A percentile compares a stretch with the other conserved stretches of the same genome.
These are phyloP conservation scores for Solenopsis invicta DNA, from an alignment of 1,140 invertebrate species.

Conservation along the genomic window DNA sequence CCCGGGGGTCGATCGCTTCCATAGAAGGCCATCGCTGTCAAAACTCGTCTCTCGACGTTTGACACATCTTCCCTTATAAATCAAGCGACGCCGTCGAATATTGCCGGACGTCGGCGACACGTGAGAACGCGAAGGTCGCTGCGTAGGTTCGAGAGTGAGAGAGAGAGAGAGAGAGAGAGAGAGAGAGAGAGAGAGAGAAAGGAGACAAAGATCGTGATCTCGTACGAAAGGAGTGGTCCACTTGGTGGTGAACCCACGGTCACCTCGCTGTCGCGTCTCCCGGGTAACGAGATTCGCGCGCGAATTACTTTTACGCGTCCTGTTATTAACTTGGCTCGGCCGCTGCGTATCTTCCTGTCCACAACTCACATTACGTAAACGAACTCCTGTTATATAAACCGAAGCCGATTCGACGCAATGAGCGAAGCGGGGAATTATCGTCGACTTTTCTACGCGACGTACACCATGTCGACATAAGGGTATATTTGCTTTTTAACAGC, in stretches of 20 bases:
- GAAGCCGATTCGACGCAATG: conserved; percentile 20
- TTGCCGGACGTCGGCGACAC: neutral
- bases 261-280: neutral
- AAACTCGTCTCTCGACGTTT: conserved; percentile 46
- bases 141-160: neutral
- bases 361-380: conserved; percentile 48
- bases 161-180: no score
- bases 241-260: conserved; percentile 8
- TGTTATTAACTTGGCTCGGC: conserved; percentile 15
- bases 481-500: neutral
- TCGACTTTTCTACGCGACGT: neutral
- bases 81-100: conserved; percentile 6
- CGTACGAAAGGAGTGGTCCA: conserved; percentile 14
- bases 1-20: conserved; percentile 5
- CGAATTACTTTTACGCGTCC: conserved; percentile 42
- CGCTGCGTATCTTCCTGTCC: conserved; percentile 25
- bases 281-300: neutral
- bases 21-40: conserved; percentile 42
- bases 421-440: conserved; percentile 4
- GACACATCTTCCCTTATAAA: conserved; percentile 58
- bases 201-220: conserved; percentile 12
- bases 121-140: conserved; percentile 47
- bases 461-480: neutral
- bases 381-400: conserved; percentile 41
- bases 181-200: no score